Percentiles rank a stretch among this genome's conserved stretches.
These are phyloP conservation scores for Bovichtus variegatus DNA, from an alignment of 2,797 vertebrate genomes.

Conservation along the genomic window DNA sequence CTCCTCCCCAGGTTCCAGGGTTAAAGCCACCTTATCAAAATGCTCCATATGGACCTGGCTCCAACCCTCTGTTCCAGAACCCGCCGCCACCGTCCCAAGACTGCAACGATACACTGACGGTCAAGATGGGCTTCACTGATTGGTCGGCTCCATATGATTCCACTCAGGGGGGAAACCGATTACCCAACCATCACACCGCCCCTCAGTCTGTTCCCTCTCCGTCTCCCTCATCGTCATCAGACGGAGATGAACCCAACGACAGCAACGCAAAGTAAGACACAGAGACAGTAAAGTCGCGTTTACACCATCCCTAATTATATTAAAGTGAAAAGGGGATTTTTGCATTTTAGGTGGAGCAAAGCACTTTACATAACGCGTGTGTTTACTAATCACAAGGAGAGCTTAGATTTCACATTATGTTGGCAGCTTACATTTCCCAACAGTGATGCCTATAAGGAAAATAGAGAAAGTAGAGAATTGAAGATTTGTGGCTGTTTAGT, in stretches of 20 bases:
- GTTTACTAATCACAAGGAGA: slow-evolving; percentile 6
- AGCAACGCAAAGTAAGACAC: slow-evolving; percentile 88
- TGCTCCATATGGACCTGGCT: slow-evolving; percentile 86
- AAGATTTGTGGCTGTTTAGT: not conserved
- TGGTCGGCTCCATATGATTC: slow-evolving; percentile 92
- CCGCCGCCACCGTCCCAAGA: slow-evolving; percentile 87
- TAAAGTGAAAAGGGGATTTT: not conserved
- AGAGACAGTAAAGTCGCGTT: not conserved
- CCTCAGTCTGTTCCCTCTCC: slow-evolving; percentile 87
- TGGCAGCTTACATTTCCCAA: not conserved
- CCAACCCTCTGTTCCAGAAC: slow-evolving; percentile 87
- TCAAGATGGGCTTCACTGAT: slow-evolving; percentile 88
- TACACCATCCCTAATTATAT: not conserved
- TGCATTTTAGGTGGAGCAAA: not conserved
- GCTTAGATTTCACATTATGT: not conserved
- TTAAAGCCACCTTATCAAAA: slow-evolving; percentile 91
- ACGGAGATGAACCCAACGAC: slow-evolving; percentile 92
- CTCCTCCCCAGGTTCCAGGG: slow-evolving; percentile 85
- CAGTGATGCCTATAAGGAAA: not conserved
- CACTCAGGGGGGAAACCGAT: slow-evolving; percentile 84
- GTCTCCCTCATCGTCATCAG: slow-evolving; percentile 91
- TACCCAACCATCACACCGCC: slow-evolving; percentile 87
- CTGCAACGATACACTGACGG: slow-evolving; percentile 86
- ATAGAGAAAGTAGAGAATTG: not conserved
- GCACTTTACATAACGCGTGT: not conserved